Conservation (phyloP, 2,888 invertebrate species). For the Synanthedon andrenaeformis region DNA sequence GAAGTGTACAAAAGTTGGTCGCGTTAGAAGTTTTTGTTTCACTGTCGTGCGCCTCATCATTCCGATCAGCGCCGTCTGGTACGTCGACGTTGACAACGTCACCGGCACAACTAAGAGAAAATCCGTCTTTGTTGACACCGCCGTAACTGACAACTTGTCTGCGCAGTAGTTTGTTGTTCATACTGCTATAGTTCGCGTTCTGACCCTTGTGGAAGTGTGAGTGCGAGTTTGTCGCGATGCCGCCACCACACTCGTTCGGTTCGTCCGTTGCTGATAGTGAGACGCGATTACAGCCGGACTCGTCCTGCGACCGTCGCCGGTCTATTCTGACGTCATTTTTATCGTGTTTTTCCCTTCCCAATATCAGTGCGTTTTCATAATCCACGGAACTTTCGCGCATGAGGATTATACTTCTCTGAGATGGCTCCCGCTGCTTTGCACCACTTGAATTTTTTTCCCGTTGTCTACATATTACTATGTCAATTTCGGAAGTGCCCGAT, state of each 20-base stretch:
- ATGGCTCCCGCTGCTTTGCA: constrained; percentile 26
- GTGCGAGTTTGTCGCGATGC: constrained; percentile 46
- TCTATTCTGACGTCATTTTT: constrained; percentile 75
- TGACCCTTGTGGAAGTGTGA: constrained; percentile 73
- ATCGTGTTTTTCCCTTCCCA: constrained; percentile 63
- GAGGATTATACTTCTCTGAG: constrained; percentile 29
- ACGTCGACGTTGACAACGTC: constrained; percentile 52
- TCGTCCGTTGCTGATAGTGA: constrained; percentile 60
- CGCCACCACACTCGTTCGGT: constrained; percentile 26
- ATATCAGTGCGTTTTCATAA: constrained; percentile 74
- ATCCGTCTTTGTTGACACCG: constrained; percentile 55
- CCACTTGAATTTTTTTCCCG: constrained; percentile 34
- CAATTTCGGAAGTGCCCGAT: constrained; percentile 73
- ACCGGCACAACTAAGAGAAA: constrained; percentile 51
- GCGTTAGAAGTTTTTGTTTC: constrained; percentile 56
- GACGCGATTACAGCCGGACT: constrained; percentile 59
- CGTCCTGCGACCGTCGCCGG: constrained; percentile 73
- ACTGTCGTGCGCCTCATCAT: constrained; percentile 43
- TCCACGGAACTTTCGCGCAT: constrained; percentile 79
- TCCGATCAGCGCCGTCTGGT: constrained; percentile 40
- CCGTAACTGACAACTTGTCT: constrained; percentile 69
- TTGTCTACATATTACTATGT: constrained; percentile 74
- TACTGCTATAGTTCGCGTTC: constrained; percentile 72
- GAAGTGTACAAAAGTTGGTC: constrained; percentile 79
- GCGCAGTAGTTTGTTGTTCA: constrained; percentile 71